Evolutionary conservation across 2,888 invertebrate genomes (phyloP).

Genomic region (Pyralis farinalis): DNA sequence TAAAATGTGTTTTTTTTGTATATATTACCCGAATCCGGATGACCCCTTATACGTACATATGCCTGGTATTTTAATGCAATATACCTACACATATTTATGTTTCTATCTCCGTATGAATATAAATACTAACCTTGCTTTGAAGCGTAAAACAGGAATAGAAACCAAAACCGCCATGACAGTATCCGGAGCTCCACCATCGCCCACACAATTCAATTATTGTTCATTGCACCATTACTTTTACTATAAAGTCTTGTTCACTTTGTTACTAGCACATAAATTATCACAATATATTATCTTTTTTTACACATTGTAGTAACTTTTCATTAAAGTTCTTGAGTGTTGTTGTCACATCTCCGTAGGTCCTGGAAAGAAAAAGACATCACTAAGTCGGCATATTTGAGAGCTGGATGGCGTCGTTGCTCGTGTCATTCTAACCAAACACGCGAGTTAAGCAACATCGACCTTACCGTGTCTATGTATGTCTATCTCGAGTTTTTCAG

Average conservation of each 20-base stretch:
- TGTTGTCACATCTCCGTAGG: constrained; percentile 13
- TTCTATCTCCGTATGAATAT: too few relatives aligned
- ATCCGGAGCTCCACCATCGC: constrained; percentile 51
- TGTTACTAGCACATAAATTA: constrained; percentile 30
- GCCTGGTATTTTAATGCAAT: too few relatives aligned
- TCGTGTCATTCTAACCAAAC: too few relatives aligned
- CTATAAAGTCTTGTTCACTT: constrained; percentile 18
- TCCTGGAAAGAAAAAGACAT: constrained; percentile 11
- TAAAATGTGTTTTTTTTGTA: too few relatives aligned
- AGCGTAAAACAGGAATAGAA: constrained; percentile 39
- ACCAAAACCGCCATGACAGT: constrained; percentile 42
- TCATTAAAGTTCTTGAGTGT: not conserved
- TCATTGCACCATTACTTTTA: constrained; percentile 45
- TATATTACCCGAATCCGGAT: too few relatives aligned
- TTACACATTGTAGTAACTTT: constrained; percentile 12
- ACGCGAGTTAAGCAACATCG: too few relatives aligned
- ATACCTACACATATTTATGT: too few relatives aligned
- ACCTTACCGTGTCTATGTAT: too few relatives aligned
- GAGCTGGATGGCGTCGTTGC: too few relatives aligned
- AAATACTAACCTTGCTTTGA: constrained; percentile 47
- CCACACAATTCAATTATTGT: constrained; percentile 27
- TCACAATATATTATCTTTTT: constrained; percentile 33
- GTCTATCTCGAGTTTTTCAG: too few relatives aligned
- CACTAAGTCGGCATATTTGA: too few relatives aligned
- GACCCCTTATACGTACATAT: too few relatives aligned